Base-by-base conservation (phyloP, 2,888 invertebrate genomes). In the Pelosia muscerda region DNA sequence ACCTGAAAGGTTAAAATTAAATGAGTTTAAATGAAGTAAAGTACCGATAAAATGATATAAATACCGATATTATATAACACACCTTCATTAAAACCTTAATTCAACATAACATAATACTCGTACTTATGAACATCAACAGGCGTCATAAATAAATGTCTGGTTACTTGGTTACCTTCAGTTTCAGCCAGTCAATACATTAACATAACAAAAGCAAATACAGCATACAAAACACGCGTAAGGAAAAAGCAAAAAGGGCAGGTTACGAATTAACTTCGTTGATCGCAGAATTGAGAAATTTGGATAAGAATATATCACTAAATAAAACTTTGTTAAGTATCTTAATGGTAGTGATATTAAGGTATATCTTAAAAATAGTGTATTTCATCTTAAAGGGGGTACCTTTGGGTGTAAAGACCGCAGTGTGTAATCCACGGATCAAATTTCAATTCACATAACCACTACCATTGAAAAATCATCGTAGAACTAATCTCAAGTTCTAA, bases 231-330 rank as follows among this genome's bases (percentile, higher is more conserved):
- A 81, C 71, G 72, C 69, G 73, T 77, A 73, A 75, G 66, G 77
- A 77, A 81, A 80, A 77, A 75, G 69, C 71, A 19, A 68, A 81
- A 78, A 79, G 70, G 69, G 69, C 70, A 74, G 74, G 73, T 78
- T 72, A 75, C 68, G 77, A 79, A 81, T 81, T 73, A 74, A 79
- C 75, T 75, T 74, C 73, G 61, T 72, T 65, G 67, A 60, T 42
- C 69, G 15, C 34, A 28, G 79, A 80, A 66, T 67, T 54, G 26
- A 2, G 1, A 2, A 49, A 2, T 2, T 2, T 75, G 73, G 79
- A 79, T 75, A 68, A 28, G 81, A 58, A 61, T 28, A 61, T 28
- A 55, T 15, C 11, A 38, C 19, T 19, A 6, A 5, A 42, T 6
- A 2, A n/a, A n/a, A n/a, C n/a, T 49, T n/a, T 8, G 49, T 8